Evolutionary conservation across 2,888 invertebrate genomes (phyloP), one percentile per base, ranked within the genome.

Genomic region (Melinaea marsaeus): DNA sequence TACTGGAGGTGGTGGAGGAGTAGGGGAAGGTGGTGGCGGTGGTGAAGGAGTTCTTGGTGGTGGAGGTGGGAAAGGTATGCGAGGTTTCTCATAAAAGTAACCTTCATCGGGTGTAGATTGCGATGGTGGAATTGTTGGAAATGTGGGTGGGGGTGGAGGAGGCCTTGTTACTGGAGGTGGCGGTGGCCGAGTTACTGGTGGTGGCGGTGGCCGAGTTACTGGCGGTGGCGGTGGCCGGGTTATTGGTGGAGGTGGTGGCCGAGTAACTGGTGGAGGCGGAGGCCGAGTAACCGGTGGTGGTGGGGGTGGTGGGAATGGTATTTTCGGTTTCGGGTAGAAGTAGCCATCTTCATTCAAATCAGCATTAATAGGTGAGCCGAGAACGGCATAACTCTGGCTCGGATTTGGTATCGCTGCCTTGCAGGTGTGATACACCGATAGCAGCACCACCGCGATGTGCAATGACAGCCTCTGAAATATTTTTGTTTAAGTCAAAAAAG

Each of bases 391-490:
- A 77, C 89, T 90, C 66, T 84, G 84, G 68, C 74, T 82, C 4
- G 86, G 76, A 72, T 78, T 83, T 35, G 79, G 80, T 69, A 90
- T 88, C 47, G 85, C 90, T 55, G 86, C 88, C 55, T 71, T 79
- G 77, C 87, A 83, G 67, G 85, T 82, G 76, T 79, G 80, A 78
- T 79, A 83, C 74, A 86, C 84, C 73, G 88, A 86, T 75, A 90
- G 78, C 67, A 90, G 79, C 67, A 89, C 82, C 81, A 86, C 88
- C 74, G 86, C 85, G 69, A 89, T 67, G 63, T 86, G 88, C 85
- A 89, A 84, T 81, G 87, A 87, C 80, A 90, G 81, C 86, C 88
- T 90, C 90, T 91, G 90, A 22, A 84, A 86, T 62, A 6, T 32
- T 42, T 35, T 4, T 47, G 42, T 7, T 32, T 35, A 22, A 34